Evolutionary conservation across 2,113 vertebrate genomes (phyloP), one percentile per base, ranked within the genome.

Genomic region (Suncus etruscus): DNA sequence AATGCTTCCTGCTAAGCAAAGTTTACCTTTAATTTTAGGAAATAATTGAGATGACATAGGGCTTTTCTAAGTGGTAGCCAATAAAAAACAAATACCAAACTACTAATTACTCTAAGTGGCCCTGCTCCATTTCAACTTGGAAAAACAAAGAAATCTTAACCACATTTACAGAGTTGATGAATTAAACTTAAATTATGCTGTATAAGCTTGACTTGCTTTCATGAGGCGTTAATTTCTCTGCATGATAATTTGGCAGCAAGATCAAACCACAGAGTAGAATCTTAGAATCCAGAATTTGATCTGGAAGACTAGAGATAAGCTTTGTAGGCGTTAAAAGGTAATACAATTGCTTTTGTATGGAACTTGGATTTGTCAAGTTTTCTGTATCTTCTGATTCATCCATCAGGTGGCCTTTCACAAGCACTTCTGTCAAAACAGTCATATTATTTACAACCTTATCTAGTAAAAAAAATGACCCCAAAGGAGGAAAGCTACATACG

Each of bases 401-500:
- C 22, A 11, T 61, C 65, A 83, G 61, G 58, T 27, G 31, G 63
- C 45, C 8, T 79, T 48, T 86, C 54, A 58, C 29, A 89, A 51
- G 16, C 27, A 31, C 58, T 22, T 50, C 65, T 7, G 0, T 20
- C 24, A 61, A 1, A 82, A 20, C 29, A 70, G 24, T 39, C 58
- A 69, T 75, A 70, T 58, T n/a, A 70, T 61, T 87, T 8, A 80
- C 32, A 25, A 20, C 7, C 31, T 89, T 79, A 72, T 82, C 47
- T 65, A 72, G 73, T 87, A 72, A 85, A 82, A 85, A 82, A 72
- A 12, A 3, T 22, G 75, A 73, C 45, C 74, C 61, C 3, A 58
- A 95, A 93, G 11, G 66, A 74, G 31, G 73, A 94, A 89, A 90
- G 63, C 91, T 51, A 86, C 69, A 91, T 85, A 95, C 99, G 97